Conservation (phyloP, 2,888 invertebrate genomes). For the Cosmorhoe ocellata region DNA sequence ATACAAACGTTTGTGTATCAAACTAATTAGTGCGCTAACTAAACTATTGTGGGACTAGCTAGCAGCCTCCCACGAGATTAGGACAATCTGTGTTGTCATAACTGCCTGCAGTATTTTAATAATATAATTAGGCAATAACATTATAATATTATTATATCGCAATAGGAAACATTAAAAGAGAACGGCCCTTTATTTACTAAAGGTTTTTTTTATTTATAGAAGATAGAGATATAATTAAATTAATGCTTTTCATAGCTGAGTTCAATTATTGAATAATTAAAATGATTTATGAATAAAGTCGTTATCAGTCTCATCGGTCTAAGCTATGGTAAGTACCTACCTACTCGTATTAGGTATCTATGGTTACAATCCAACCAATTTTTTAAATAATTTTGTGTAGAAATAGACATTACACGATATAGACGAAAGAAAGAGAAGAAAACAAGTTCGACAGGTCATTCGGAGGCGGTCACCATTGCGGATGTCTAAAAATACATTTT, state of each 20-base stretch:
- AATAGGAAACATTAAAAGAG: conserved; percentile 24
- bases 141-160: conserved; percentile 34
- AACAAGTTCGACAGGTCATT: conserved; percentile 30
- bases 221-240: no score
- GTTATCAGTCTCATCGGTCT: no score
- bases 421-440: conserved; percentile 17
- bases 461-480: conserved; percentile 12
- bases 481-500: conserved; percentile 20
- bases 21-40: conserved; percentile 38
- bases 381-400: no score
- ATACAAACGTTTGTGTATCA: conserved; percentile 32
- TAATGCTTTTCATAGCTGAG: no score
- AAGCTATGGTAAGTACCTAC: no score
- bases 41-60: conserved; percentile 56
- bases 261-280: no score
- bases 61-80: conserved; percentile 46
- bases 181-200: neutral
- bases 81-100: conserved; percentile 50
- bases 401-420: conserved; percentile 1
- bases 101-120: conserved; percentile 49
- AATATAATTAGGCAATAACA: conserved; percentile 43
- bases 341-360: no score
- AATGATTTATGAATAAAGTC: no score
- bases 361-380: no score
- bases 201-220: no score